These are phyloP conservation scores for Hemibagrus wyckioides DNA, from an alignment of 2,113 vertebrate species.

Conservation along the genomic window DNA sequence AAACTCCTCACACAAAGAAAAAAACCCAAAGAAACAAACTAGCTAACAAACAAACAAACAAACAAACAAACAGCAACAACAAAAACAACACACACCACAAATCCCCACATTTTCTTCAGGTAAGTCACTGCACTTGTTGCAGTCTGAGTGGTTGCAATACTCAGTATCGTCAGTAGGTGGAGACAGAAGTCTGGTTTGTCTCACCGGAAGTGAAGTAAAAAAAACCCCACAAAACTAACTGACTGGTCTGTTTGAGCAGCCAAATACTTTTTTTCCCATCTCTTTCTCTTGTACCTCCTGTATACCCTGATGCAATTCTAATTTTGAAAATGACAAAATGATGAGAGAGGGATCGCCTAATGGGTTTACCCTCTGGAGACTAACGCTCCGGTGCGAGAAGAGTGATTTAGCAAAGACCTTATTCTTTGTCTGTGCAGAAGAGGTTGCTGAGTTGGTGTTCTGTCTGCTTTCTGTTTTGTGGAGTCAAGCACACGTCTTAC, in stretches of 20 bases:
- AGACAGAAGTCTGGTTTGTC: background rate
- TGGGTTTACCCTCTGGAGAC: background rate
- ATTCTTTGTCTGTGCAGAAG: background rate
- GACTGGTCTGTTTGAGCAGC: background rate
- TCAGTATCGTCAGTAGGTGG: slow-evolving; percentile 18
- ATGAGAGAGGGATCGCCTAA: background rate
- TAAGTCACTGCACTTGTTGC: background rate
- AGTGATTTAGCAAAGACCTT: background rate
- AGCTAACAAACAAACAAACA: no score
- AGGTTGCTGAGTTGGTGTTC: slow-evolving; percentile 17
- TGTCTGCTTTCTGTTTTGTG: background rate
- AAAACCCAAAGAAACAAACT: no score
- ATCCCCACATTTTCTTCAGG: background rate
- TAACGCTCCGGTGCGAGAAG: background rate
- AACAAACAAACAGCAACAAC: background rate
- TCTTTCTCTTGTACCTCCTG: background rate
- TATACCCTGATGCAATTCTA: background rate
- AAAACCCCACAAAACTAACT: background rate
- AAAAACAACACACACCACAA: background rate
- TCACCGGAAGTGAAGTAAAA: slow-evolving; percentile 26
- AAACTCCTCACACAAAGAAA: no score
- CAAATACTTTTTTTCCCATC: background rate
- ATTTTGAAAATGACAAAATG: background rate
- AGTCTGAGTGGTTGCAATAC: slow-evolving; percentile 1
- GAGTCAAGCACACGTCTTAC: background rate